These are phyloP conservation scores for Macaca nemestrina DNA, from an alignment of 2,113 vertebrate genomes.

Conservation along the genomic window DNA sequence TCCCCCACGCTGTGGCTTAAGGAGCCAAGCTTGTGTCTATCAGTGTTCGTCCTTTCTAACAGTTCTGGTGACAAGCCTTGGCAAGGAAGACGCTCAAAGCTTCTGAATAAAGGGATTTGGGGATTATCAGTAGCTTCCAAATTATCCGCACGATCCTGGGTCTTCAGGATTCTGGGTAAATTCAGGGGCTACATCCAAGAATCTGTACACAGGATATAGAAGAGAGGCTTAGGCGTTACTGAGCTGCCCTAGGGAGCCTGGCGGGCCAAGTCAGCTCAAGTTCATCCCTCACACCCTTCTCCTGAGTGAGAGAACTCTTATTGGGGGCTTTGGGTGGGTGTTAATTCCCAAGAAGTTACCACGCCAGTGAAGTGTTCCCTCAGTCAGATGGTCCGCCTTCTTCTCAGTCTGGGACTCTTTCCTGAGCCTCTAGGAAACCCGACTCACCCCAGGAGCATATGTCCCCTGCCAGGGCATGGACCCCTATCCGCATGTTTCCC, in stretches of 20 bases:
- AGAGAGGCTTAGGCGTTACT: background rate
- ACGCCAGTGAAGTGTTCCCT: background rate
- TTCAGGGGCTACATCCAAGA: background rate
- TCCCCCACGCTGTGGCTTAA: background rate
- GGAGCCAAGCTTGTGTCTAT: slow-evolving; percentile 65
- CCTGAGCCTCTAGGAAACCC: background rate
- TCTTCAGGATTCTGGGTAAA: background rate
- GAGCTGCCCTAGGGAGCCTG: background rate
- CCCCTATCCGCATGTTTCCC: background rate
- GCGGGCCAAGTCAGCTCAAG: background rate
- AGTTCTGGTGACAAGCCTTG: slow-evolving; percentile 53
- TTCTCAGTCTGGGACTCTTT: background rate
- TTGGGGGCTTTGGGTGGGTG: rapidly evolving
- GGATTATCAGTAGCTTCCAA: background rate
- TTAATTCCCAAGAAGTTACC: background rate
- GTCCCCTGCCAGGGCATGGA: background rate
- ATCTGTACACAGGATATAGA: background rate
- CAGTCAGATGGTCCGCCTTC: background rate
- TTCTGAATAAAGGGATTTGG: slow-evolving; percentile 33
- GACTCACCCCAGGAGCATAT: background rate
- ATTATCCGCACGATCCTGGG: background rate
- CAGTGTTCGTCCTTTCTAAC: slow-evolving; percentile 40
- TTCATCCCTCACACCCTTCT: background rate
- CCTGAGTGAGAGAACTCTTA: no score
- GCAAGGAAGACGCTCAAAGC: background rate